phyloP scores from a whole-genome alignment of 37 sponge, comb jelly and placozoan genomes.

The Crambe crambe region DNA sequence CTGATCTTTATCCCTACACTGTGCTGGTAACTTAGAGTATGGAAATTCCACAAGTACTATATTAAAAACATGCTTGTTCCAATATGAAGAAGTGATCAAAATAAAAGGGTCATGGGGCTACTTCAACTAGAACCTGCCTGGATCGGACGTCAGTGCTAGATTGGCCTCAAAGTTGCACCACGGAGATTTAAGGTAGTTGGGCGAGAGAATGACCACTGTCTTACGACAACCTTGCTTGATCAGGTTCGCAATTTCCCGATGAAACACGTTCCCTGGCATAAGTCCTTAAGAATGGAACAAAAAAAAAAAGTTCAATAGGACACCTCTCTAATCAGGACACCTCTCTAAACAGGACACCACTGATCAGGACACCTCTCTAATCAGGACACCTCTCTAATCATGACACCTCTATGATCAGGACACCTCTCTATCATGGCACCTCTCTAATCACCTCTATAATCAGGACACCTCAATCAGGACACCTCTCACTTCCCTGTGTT shows the following conservation, averaged over 20 bases:
- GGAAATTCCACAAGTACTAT: too few species aligned
- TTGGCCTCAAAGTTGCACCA: conserved; percentile 71
- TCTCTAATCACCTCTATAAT: background rate
- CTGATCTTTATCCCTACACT: too few species aligned
- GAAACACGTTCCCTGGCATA: conserved; percentile 42
- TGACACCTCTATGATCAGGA: too few species aligned
- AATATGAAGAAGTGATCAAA: too few species aligned
- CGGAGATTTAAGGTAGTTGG: conserved; percentile 37
- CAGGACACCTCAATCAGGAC: too few species aligned
- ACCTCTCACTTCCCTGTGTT: background rate
- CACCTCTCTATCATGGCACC: background rate
- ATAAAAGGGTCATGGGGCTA: background rate
- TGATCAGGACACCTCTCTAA: too few species aligned
- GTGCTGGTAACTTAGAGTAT: too few species aligned
- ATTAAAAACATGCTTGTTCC: too few species aligned
- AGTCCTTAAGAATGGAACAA: conserved; percentile 8
- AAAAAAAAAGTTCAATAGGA: too few species aligned
- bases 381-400: too few species aligned
- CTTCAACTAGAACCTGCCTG: conserved; percentile 47
- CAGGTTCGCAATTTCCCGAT: conserved; percentile 55
- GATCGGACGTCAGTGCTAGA: conserved; percentile 37
- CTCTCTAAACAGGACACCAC: too few species aligned
- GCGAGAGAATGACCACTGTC: conserved; percentile 67
- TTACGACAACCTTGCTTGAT: conserved; percentile 62
- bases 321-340: too few species aligned